These are phyloP conservation scores for Folsomia candida DNA, from an alignment of 2,888 invertebrate genomes.

Conservation along the genomic window DNA sequence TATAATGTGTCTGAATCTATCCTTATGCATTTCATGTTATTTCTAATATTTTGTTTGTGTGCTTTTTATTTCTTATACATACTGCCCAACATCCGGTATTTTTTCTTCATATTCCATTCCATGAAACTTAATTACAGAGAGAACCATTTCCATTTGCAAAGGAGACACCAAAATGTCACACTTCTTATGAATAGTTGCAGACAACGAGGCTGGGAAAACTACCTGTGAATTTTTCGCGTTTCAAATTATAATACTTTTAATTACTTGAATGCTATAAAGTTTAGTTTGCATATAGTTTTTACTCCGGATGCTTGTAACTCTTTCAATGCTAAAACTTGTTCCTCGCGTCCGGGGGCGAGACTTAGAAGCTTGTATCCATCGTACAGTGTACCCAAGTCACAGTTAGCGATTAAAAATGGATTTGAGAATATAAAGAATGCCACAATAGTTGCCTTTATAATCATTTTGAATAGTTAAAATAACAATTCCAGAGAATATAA, in stretches of 20 bases:
- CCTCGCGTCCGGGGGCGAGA: conserved; percentile 3
- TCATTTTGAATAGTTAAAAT: too few species aligned
- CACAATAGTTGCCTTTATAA: too few species aligned
- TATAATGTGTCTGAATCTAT: too few species aligned
- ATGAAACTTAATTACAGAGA: background rate
- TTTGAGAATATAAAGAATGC: too few species aligned
- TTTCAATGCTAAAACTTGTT: conserved; percentile 1
- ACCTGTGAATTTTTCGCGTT: background rate
- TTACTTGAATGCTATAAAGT: background rate
- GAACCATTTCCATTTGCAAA: background rate
- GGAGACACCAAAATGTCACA: conserved; percentile 6
- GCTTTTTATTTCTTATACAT: conserved; percentile 1
- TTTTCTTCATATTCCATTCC: conserved; percentile 8
- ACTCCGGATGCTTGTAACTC: background rate
- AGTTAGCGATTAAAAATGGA: too few species aligned
- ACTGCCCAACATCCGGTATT: conserved; percentile 32
- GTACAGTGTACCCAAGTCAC: background rate
- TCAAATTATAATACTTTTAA: background rate
- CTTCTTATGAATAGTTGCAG: background rate
- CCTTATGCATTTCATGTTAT: background rate
- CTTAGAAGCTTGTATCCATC: conserved; percentile 15
- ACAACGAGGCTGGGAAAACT: background rate
- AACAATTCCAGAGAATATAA: too few species aligned
- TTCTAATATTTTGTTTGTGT: background rate
- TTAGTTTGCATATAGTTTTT: background rate